Conservation (phyloP, 2,113 vertebrate species). For the Rhinolophus ferrumequinum region DNA sequence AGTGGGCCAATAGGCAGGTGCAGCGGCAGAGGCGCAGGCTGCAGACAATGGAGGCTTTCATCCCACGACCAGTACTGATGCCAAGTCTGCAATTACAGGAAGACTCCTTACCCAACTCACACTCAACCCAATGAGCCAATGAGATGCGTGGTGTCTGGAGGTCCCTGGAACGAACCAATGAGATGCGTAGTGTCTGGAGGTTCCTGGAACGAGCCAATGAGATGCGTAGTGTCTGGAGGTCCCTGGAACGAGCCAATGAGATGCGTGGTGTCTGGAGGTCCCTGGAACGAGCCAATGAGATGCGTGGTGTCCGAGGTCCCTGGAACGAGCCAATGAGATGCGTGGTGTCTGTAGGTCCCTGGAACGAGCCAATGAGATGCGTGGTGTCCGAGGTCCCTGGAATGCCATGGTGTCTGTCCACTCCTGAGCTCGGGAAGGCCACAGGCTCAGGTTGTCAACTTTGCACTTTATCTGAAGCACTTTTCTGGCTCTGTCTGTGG, state of each 20-base stretch:
- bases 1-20: not conserved
- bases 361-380: slow-evolving; percentile 12
- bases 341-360: too few species aligned
- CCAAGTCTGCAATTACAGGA: slow-evolving; percentile 41
- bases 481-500: not conserved
- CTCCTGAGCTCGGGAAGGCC: not conserved
- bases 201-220: not conserved
- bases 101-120: not conserved
- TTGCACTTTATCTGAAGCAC: not conserved
- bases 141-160: not conserved
- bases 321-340: too few species aligned
- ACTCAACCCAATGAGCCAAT: not conserved
- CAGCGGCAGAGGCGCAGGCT: not conserved
- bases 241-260: too few species aligned
- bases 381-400: too few species aligned
- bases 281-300: slow-evolving; percentile 12
- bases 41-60: slow-evolving; percentile 46
- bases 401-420: not conserved
- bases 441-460: not conserved
- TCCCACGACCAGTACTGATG: not conserved
- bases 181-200: too few species aligned
- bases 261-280: too few species aligned
- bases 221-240: not conserved
- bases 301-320: not conserved
- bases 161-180: fast-evolving